Conservation (phyloP, 2,888 invertebrate species). For the Drosophila melanocephala region DNA sequence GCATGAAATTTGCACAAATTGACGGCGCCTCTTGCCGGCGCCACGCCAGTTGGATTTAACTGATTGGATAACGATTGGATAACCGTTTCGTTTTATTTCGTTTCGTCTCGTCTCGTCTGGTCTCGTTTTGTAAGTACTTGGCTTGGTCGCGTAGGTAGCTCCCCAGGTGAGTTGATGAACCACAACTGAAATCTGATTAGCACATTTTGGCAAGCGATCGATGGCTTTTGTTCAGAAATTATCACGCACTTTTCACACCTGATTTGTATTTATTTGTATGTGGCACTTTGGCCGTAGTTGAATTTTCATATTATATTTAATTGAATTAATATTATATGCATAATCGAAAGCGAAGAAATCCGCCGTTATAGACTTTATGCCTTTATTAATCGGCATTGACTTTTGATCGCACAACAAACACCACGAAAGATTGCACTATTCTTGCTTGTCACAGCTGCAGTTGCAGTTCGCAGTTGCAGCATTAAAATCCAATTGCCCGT, state of each 20-base stretch:
- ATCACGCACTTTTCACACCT: conserved; percentile 84
- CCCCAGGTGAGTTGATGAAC: conserved; percentile 62
- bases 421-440: conserved; percentile 27
- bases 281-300: conserved; percentile 22
- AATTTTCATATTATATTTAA: conserved; percentile 11
- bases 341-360: conserved; percentile 2
- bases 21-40: conserved; percentile 52
- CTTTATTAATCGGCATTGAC: conserved; percentile 27
- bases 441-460: conserved; percentile 9
- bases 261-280: conserved; percentile 50
- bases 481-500: conserved; percentile 55
- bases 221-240: conserved; percentile 69
- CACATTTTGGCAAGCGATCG: conserved; percentile 66
- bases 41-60: conserved; percentile 63
- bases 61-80: conserved; percentile 54
- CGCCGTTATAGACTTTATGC: conserved; percentile 12
- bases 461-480: conserved; percentile 40
- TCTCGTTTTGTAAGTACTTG: conserved; percentile 14
- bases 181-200: conserved; percentile 79
- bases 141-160: conserved; percentile 18
- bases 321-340: conserved; percentile 9
- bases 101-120: conserved; percentile 15
- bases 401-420: conserved; percentile 21
- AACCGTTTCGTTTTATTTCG: conserved; percentile 17
- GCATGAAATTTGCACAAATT: conserved; percentile 78